Base-by-base conservation (phyloP, 2,797 vertebrate genomes). In the Choloepus didactylus region DNA sequence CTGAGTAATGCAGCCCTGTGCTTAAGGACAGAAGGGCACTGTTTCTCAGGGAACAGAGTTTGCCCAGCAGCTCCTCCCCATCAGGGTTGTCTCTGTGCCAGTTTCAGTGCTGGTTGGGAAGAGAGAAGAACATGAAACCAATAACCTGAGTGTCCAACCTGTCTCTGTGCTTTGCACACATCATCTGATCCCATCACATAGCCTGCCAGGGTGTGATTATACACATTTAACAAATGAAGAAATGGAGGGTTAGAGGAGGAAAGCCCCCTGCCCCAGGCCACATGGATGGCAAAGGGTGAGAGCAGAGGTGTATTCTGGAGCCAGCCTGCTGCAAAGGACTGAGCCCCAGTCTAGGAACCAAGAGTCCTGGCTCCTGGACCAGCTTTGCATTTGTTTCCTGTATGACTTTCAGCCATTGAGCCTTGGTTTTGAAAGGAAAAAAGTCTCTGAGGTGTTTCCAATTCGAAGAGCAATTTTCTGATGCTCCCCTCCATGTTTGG, bases 361-460 rank as follows among this genome's bases (percentile, higher is more conserved):
- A 64, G 56, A 38, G 41, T 44, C 41, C 44, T 82, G 23, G 77
- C n/a, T 87, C 44, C 72, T 46, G 35, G 76, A 6, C 51, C 35
- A 73, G 90, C 29, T 59, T 70, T 89, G 69, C 29, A 11, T 23
- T 70, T 0, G 0, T 60, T 77, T 16, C 9, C 69, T 56, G 59
- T 66, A 14, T 60, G 76, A 64, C 60, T 56, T 79, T 56, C 54
- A 38, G 27, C 23, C 23, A 5, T 27, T 35, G 80, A 62, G 11
- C 19, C 38, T 86, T 49, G 23, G 70, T 82, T 93, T 92, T 85
- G 70, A 35, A 82, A 62, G 51, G 60, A 41, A 41, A 89, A 35
- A n/a, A 56, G 81, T 69, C 46, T 44, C 41, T 44, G 41, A 44
- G 41, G 41, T 10, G 31, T 54, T 83, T 91, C 56, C 54, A 76